Evolutionary conservation across 2,888 invertebrate genomes (phyloP), one percentile per base, ranked within the genome.

Genomic region (Notocelia uddmanniana): DNA sequence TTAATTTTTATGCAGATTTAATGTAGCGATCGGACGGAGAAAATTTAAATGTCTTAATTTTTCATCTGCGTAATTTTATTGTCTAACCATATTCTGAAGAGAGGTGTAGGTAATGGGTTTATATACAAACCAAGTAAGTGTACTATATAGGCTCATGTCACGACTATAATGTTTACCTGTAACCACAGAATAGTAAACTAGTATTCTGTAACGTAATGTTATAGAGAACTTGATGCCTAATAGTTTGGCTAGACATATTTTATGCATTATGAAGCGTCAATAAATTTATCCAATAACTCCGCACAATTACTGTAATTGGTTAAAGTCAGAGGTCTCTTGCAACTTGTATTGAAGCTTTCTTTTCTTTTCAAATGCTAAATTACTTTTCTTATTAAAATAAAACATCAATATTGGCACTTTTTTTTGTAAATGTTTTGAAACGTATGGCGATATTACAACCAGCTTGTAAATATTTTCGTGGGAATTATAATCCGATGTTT

Each of bases 231-330:
- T 66, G 18, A 77, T 74, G 78, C 77, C 79, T 75, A 60, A 74
- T 69, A 69, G 74, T 74, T 78, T 77, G 83, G 83, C n/a, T 81
- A 76, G 64, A 85, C 76, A 82, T 81, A 78, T 84, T 83, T 79
- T 73, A 75, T 73, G 74, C 76, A 74, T 73, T 66, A 74, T 57
- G 73, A 63, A 69, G 63, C 73, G 77, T 79, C 80, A 78, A 80
- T 82, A 82, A 81, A 81, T 80, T 80, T 76, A 76, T 76, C 68
- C 76, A 79, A 80, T 80, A 77, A 78, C 70, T 74, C 69, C 60
- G 74, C 74, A 87, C 87, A 89, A 89, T 87, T 80, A 73, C 34
- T 80, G 76, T 88, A 89, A 89, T 89, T 89, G 85, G 78, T 72
- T 41, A 68, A 76, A 79, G 89, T 87, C 88, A 88, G 75, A 88